Percentiles rank a stretch among this genome's conserved stretches.
Evolutionary conservation across 2,113 vertebrate genomes (phyloP).

Genomic region (Maccullochella peelii): DNA sequence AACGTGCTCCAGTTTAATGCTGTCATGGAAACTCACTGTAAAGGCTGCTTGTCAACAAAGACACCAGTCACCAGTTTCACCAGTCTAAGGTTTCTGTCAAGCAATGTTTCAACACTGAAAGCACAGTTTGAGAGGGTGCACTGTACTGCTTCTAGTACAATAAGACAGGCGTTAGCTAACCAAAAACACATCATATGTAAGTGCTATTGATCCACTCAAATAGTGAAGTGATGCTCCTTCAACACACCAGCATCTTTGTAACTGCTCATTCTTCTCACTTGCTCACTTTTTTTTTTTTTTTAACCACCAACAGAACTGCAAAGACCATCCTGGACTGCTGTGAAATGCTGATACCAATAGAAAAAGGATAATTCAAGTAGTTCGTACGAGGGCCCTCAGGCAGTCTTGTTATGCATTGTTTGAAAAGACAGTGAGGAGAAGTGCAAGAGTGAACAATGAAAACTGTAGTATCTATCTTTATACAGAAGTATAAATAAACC

Average conservation of each 20-base stretch:
- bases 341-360: slow-evolving; percentile 39
- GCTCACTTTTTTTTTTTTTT: background rate
- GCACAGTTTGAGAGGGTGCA: background rate
- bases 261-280: slow-evolving; percentile 15
- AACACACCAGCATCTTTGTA: background rate
- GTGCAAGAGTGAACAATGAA: slow-evolving; percentile 29
- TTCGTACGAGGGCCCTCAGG: background rate
- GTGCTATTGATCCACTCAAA: slow-evolving; percentile 17
- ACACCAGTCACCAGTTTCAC: background rate
- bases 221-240: background rate
- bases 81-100: background rate
- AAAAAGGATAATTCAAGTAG: slow-evolving; percentile 37
- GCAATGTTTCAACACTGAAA: slow-evolving; percentile 10
- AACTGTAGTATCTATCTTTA: background rate
- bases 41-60: background rate
- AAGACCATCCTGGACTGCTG: slow-evolving; percentile 25
- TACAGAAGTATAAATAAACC: slow-evolving; percentile 3
- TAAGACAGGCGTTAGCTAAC: slow-evolving; percentile 17
- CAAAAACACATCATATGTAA: background rate
- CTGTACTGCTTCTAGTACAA: background rate
- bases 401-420: slow-evolving; percentile 31
- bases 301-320: slow-evolving; percentile 6
- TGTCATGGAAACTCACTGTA: slow-evolving; percentile 28
- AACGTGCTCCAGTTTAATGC: slow-evolving; percentile 1
- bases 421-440: slow-evolving; percentile 25